Base-by-base conservation (phyloP, 2,113 vertebrate species). In the Notarius lentiginosus region DNA sequence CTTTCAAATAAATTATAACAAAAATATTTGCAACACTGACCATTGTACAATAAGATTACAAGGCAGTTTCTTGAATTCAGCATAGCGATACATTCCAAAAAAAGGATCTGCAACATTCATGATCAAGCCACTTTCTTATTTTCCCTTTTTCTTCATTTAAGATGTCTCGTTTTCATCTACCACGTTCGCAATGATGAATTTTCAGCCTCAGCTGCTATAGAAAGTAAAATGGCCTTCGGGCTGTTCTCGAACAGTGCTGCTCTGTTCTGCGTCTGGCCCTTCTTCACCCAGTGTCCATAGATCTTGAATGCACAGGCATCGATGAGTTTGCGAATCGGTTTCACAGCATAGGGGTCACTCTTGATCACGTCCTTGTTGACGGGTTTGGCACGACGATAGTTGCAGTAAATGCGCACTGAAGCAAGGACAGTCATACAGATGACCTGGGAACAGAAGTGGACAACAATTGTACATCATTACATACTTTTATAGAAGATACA, bases 281-380 rank as follows among this genome's bases (percentile, higher is more conserved):
- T 99, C 95, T 99, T 99, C 87, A 99, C 98, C 98, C 98, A 99
- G 94, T 99, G 98, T 86, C 97, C 97, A 0, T 99, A 99, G 90
- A 99, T 97, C 86, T 97, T 96, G 95, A 99, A 99, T 2, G 98
- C 98, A 0, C 96, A 98, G 87, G 96, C 97, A 0, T 99, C 98
- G 0, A 99, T 98, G 89, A 99, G 94, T 89, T 97, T 97, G 85
- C 98, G 97, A 73, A 99, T 91, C 2, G 97, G 97, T 89, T 97
- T 97, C 41, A 99, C 91, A 0, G 97, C 96, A 0, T 99, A 99
- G 0, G 98, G 98, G 91, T 99, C 97, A 0, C 96, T 96, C 88
- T 95, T 90, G 88, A 99, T 94, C 49, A 99, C 96, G 77, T 99
- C 97, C 82, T 95, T 94, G 80, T 96, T 99, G 81, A 99, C 94